A percentile compares a stretch with the other conserved stretches of the same genome.
Conservation (phyloP, 1,140 invertebrate genomes). For the Belonocnema kinseyi region DNA sequence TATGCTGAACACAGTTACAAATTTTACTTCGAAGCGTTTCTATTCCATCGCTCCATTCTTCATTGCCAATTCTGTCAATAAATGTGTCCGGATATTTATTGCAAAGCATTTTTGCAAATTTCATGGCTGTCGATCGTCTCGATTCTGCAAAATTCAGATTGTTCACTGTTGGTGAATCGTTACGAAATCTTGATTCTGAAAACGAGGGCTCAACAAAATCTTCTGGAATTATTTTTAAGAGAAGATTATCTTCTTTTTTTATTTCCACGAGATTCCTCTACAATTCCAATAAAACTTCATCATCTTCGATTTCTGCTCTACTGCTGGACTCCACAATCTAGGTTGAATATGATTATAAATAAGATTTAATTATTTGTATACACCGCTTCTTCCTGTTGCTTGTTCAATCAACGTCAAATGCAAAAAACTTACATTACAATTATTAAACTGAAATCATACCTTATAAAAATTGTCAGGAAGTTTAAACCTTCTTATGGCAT, state of each 20-base stretch:
- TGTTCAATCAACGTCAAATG: neutral
- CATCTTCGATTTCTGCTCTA: conserved; percentile 24
- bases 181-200: no score
- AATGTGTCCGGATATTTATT: neutral
- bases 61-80: neutral
- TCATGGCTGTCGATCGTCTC: neutral
- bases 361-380: neutral
- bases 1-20: neutral
- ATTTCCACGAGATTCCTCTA: neutral
- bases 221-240: neutral
- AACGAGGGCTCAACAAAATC: neutral
- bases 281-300: neutral
- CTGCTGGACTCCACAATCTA: neutral
- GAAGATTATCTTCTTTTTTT: conserved; percentile 3
- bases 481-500: neutral
- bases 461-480: neutral
- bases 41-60: neutral
- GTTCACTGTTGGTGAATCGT: no score
- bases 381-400: no score
- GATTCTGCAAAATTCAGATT: neutral
- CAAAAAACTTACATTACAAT: neutral
- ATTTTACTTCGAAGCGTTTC: neutral
- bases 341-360: neutral
- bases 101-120: neutral
- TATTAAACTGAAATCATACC: neutral